Conservation (phyloP, 2,888 invertebrate species). For the Cactoblastis cactorum region DNA sequence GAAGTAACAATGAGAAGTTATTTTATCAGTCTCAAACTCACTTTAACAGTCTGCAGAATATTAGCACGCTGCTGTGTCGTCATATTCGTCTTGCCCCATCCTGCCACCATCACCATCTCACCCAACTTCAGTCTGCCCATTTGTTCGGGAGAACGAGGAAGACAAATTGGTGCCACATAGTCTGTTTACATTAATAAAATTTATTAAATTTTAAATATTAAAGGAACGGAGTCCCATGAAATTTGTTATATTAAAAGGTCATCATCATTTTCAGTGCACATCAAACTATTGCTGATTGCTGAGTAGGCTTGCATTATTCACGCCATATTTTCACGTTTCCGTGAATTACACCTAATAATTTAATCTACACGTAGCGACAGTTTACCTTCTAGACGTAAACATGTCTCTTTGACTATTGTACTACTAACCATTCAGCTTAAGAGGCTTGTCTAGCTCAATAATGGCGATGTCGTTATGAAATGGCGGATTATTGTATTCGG, state of each 20-base stretch:
- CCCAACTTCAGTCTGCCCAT: slow-evolving; percentile 46
- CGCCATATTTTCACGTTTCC: too few species aligned
- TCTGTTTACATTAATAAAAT: slow-evolving; percentile 39
- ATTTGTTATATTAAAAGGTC: too few species aligned
- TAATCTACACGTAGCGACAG: too few species aligned
- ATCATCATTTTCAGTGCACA: too few species aligned
- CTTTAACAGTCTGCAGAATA: slow-evolving; percentile 67
- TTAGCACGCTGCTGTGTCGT: slow-evolving; percentile 59
- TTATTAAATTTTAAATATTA: not conserved
- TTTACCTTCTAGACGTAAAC: too few species aligned
- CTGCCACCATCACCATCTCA: slow-evolving; percentile 73
- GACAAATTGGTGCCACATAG: slow-evolving; percentile 80
- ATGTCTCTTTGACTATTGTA: not conserved
- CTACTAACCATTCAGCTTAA: slow-evolving; percentile 56
- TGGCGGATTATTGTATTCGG: slow-evolving; percentile 61
- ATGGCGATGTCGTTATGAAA: slow-evolving; percentile 82
- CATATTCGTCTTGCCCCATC: slow-evolving; percentile 74
- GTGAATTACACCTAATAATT: too few species aligned
- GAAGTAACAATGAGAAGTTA: not conserved
- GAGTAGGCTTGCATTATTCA: too few species aligned
- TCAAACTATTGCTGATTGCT: too few species aligned
- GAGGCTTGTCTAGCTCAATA: slow-evolving; percentile 64
- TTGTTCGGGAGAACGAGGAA: slow-evolving; percentile 61
- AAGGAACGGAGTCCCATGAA: too few species aligned
- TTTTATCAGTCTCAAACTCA: slow-evolving; percentile 28